phyloP scores from a whole-genome alignment of 2,888 invertebrate genomes.

The Nasonovia ribisnigri region DNA sequence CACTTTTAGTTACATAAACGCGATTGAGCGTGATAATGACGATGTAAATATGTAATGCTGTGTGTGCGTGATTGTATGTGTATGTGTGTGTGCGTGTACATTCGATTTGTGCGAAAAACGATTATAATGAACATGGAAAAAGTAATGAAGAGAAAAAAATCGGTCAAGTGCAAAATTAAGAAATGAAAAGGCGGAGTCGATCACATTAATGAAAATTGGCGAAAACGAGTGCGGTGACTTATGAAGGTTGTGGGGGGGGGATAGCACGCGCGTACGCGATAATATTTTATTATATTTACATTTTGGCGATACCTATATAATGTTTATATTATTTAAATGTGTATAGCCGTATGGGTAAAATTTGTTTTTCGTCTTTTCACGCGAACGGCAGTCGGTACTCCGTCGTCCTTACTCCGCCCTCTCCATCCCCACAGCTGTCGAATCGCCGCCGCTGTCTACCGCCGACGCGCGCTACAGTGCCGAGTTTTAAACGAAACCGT shows the following conservation, averaged over 20 bases:
- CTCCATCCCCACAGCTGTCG: neutral
- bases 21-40: neutral
- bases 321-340: neutral
- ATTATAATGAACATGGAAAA: neutral
- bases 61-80: neutral
- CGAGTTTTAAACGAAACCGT: slow-evolving; percentile 16
- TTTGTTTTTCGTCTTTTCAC: neutral
- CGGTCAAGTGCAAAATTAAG: neutral
- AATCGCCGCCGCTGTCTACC: neutral
- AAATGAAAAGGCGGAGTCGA: neutral
- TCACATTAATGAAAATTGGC: slow-evolving; percentile 41
- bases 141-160: neutral
- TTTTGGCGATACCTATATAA: neutral
- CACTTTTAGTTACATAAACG: neutral
- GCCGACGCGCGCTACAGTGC: neutral
- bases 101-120: neutral
- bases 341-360: neutral
- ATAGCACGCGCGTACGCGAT: neutral
- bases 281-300: neutral
- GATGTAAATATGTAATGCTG: neutral
- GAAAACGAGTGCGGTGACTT: neutral
- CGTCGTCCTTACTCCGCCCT: neutral
- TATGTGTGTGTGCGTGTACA: neutral
- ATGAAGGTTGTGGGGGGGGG: neutral
- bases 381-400: neutral